Evolutionary conservation across 2,888 invertebrate genomes (phyloP), one percentile per base, ranked within the genome.

Genomic region (Agonopterix arenella): DNA sequence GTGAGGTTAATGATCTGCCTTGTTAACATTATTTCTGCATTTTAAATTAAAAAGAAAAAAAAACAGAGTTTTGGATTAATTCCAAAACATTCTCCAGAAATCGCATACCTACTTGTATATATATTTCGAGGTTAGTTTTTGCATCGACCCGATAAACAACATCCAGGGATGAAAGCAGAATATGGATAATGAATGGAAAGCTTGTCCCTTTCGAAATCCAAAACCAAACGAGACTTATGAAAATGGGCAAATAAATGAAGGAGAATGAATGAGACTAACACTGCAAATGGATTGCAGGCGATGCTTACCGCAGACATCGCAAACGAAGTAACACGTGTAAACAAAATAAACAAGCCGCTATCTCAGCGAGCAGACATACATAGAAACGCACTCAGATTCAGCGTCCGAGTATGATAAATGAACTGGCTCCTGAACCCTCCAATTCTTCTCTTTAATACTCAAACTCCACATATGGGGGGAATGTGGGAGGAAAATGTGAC

Each of bases 381-480:
- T 70, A 76, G 80, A 72, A 85, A 82, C 75, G 81, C 86, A 86
- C 86, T 86, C 81, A 80, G 77, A 61, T 64, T 67, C 69, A 63
- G 56, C 68, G 72, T 61, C 70, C 74, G 70, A 77, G 76, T 76
- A 82, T 88, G 84, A 86, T 82, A 86, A 84, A 88, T 85, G 77
- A 69, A 71, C 71, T 55, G 11, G 11, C 11, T 43, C 58, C 53
- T 53, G 63, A 64, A 68, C 66, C 68, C 62, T 64, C 70, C 70
- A 73, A 74, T 73, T 77, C 76, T 73, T 80, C 77, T 72, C 72
- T 78, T 73, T 76, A 68, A 66, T 62, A 62, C 68, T 49, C 38
- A 40, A 3, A 38, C 46, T 60, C 51, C 57, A 52, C 54, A 51
- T 51, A 52, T 54, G 56, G 59, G 62, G 60, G 58, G 58, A 18